Evolutionary conservation across 2,113 vertebrate genomes (phyloP), one percentile per base, ranked within the genome.

Genomic region (Pollimyrus isidori): DNA sequence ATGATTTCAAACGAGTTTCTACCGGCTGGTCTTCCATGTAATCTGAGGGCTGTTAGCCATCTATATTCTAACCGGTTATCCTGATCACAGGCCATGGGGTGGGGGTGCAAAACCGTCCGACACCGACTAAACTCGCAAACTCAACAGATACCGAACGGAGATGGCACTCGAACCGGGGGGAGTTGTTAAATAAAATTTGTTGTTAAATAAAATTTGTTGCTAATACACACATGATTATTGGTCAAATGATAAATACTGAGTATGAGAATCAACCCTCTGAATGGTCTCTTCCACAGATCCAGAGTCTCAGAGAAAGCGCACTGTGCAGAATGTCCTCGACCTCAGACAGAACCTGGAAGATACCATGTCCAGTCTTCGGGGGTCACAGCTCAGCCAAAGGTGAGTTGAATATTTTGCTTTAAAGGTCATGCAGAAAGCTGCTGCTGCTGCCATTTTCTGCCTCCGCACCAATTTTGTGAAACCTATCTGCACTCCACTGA

Each of bases 281-380:
- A 87, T 87, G 91, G 17, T 92, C 84, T 89, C 92, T 86, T 91
- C 91, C 10, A 26, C 94, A 98, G 98, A 99, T 90, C 98, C 97
- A 0, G 98, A 99, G 92, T 98, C 98, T 85, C 98, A 99, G 94
- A 97, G 98, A 92, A 99, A 99, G 92, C 96, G 98, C 23, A 99
- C 98, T 0, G 98, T 99, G 89, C 98, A 99, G 95, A 99, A 99
- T 89, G 98, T 99, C 49, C 96, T 99, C 91, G 98, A 99, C 93
- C 97, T 99, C 48, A 97, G 98, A 26, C 98, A 99, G 95, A 99
- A 99, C 93, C 94, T 99, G 94, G 98, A 99, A 92, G 98, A 99
- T 87, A 99, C 98, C 52, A 99, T 99, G 98, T 98, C 97, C 86
- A 99, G 98, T 92, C 95, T 99, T 50, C 95, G 97, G 45, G 98